Percentiles rank a stretch among this genome's conserved stretches.
phyloP scores from a whole-genome alignment of 2,888 invertebrate genomes.

The Mesoligia furuncula region DNA sequence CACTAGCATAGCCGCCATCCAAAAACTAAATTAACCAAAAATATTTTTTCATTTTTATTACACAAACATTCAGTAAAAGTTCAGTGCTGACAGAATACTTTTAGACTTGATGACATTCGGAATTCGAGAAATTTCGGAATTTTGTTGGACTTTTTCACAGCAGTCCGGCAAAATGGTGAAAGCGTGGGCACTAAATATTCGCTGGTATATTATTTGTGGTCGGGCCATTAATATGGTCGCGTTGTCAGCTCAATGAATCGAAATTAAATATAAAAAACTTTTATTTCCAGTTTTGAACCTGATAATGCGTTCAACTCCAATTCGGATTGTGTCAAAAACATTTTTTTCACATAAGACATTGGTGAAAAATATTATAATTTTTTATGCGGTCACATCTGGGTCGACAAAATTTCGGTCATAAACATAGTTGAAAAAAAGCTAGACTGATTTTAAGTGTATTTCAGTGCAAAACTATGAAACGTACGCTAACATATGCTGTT shows the following conservation, averaged over 20 bases:
- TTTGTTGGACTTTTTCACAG: slow-evolving; percentile 10
- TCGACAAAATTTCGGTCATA: neutral
- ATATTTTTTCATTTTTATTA: slow-evolving; percentile 18
- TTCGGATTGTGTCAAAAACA: slow-evolving; percentile 23
- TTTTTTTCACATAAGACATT: neutral
- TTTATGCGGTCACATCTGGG: neutral
- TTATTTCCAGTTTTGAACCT: slow-evolving; percentile 19
- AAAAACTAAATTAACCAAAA: slow-evolving; percentile 29
- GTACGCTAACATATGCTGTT: neutral
- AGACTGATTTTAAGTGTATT: neutral
- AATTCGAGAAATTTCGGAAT: slow-evolving; percentile 37
- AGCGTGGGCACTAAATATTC: slow-evolving; percentile 56
- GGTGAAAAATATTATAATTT: neutral
- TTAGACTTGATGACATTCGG: slow-evolving; percentile 28
- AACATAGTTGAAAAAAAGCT: neutral
- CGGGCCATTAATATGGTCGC: slow-evolving; percentile 64
- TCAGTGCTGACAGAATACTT: slow-evolving; percentile 2
- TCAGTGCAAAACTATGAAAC: neutral
- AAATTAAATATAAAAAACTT: slow-evolving; percentile 67
- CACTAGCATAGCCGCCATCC: neutral
- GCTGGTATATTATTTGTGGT: slow-evolving; percentile 62
- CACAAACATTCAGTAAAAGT: slow-evolving; percentile 32
- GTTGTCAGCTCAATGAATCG: slow-evolving; percentile 68
- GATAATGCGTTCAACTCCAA: slow-evolving; percentile 18
- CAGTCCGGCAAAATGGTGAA: slow-evolving; percentile 11